Base-by-base conservation (phyloP, 2,888 invertebrate species). In the Chrysodeixis includens region DNA sequence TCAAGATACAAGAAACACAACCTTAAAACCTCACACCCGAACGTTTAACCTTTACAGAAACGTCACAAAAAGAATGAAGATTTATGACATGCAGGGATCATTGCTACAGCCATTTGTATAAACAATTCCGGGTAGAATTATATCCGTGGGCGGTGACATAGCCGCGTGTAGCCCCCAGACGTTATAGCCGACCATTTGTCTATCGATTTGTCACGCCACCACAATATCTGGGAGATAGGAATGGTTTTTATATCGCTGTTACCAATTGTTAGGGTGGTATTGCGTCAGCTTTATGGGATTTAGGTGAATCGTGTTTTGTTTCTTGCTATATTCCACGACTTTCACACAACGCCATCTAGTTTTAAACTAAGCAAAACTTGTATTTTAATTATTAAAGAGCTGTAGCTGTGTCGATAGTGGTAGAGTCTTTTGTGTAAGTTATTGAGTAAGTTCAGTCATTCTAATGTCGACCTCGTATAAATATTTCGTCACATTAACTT, bases 131-230 rank as follows among this genome's bases (percentile, higher is more conserved):
- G 60, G 55, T 57, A 63, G 60, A 75, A 30, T 58, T 70, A 71
- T 70, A 58, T 59, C 44, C 59, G 53, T 66, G 51, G 62, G 18
- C 52, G 62, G 66, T 71, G 46, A 66, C 40, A 57, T 61, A 66
- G 66, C 71, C 57, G 30, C 26, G 60, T 44, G 59, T 40, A 54
- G 57, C 35, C 51, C 46, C 14, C 56, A 30, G 62, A 71, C 67
- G 67, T 67, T 75, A 75, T 61, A 58, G 71, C 62, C 62, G 14
- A 30, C 67, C 71, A 74, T 74, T 74, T 74, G 71, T 74, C 75
- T 62, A 55, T 35, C 60, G 66, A 74, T 74, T 71, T 71, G 62
- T 74, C 62, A 60, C 62, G 46, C 57, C 71, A 74, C 71, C 26
- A 59, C 59, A 55, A 74, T 74, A 66, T 66, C 70, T 74, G 8